Conservation (phyloP, 1,140 invertebrate species). For the Calosoma granatense region DNA sequence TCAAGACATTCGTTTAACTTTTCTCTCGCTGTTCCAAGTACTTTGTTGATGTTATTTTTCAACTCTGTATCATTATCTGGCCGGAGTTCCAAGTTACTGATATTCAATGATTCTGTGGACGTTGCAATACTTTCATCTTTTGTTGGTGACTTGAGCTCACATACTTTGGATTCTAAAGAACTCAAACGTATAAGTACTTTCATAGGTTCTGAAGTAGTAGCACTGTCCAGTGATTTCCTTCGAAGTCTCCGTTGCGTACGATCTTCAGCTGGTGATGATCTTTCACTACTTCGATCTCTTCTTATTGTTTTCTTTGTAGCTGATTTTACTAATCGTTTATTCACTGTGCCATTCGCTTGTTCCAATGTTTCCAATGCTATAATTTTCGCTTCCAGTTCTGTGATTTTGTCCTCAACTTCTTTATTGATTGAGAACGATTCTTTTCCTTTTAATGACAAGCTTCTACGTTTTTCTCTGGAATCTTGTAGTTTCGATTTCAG, state of each 20-base stretch:
- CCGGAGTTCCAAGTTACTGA: neutral
- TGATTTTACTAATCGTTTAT: slow-evolving; percentile 15
- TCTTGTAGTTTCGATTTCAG: slow-evolving; percentile 73
- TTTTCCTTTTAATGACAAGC: slow-evolving; percentile 61
- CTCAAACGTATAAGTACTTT: slow-evolving; percentile 63
- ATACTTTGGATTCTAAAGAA: slow-evolving; percentile 62
- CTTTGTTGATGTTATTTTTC: slow-evolving; percentile 16
- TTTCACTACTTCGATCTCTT: slow-evolving; percentile 26
- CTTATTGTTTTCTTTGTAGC: slow-evolving; percentile 21
- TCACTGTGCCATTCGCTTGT: slow-evolving; percentile 15
- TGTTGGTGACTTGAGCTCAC: slow-evolving; percentile 34
- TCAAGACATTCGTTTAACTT: slow-evolving; percentile 29
- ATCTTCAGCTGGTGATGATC: slow-evolving; percentile 37
- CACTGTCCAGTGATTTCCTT: slow-evolving; percentile 64
- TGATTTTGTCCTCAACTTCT: slow-evolving; percentile 72
- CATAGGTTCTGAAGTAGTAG: slow-evolving; percentile 64
- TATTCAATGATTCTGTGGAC: slow-evolving; percentile 40
- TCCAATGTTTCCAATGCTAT: slow-evolving; percentile 48
- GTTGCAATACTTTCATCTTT: slow-evolving; percentile 32
- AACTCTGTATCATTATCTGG: slow-evolving; percentile 12
- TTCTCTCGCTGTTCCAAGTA: slow-evolving; percentile 19
- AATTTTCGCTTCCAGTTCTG: slow-evolving; percentile 68
- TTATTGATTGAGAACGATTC: slow-evolving; percentile 70
- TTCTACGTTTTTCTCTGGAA: slow-evolving; percentile 63
- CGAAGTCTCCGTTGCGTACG: slow-evolving; percentile 44